Percentiles rank a stretch among this genome's conserved stretches.
Evolutionary conservation across 2,113 vertebrate species (phyloP).

Genomic region (Coryphaenoides rupestris): DNA sequence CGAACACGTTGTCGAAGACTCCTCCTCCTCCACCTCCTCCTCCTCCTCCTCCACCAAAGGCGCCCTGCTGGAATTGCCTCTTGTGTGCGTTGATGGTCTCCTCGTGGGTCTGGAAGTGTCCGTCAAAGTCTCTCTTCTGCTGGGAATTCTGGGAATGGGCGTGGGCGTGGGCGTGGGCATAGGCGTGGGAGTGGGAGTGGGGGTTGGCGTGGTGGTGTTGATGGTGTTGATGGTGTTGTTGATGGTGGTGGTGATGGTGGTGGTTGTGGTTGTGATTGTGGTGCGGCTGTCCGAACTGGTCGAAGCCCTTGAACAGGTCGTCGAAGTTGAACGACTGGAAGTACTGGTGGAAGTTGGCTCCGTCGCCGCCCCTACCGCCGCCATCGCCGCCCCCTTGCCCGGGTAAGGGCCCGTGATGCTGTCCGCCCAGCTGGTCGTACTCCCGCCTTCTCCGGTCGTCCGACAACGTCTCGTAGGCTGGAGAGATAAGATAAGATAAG

Average conservation of each 20-base stretch:
- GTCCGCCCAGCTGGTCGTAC: constrained; percentile 84
- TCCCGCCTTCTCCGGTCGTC: constrained; percentile 85
- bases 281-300: constrained; percentile 78
- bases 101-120: constrained; percentile 81
- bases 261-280: constrained; percentile 50
- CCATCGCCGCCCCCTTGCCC: constrained; percentile 40
- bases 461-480: constrained; percentile 92
- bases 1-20: constrained; percentile 90
- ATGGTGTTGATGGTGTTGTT: neutral
- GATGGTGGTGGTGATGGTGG: neutral
- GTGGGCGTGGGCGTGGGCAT: constrained; percentile 40
- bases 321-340: constrained; percentile 87
- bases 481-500: constrained; percentile 21
- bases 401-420: constrained; percentile 63
- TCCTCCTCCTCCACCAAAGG: constrained; percentile 72
- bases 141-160: constrained; percentile 57
- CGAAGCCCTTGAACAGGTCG: constrained; percentile 90
- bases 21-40: constrained; percentile 57
- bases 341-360: constrained; percentile 77
- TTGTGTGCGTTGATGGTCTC: constrained; percentile 44
- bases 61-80: constrained; percentile 71
- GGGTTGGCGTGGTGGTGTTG: constrained; percentile 44
- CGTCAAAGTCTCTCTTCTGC: constrained; percentile 88
- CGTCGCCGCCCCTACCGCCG: constrained; percentile 45
- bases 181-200: constrained; percentile 71